Evolutionary conservation across 2,888 invertebrate genomes (phyloP).

Genomic region (Lasioglossum malachurum): DNA sequence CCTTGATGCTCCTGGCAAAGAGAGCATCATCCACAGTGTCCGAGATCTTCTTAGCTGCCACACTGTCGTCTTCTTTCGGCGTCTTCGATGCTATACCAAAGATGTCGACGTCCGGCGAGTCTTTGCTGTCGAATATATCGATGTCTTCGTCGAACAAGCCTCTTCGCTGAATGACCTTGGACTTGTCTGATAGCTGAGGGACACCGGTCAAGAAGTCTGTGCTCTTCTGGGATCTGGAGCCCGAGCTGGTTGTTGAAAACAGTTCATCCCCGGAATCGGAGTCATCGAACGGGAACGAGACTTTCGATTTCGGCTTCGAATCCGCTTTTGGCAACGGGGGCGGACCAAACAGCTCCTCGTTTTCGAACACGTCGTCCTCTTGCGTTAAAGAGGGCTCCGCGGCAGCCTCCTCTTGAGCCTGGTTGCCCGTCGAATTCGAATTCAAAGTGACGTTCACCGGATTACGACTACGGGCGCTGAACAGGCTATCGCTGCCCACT

Average conservation of each 20-base stretch:
- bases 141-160: constrained; percentile 78
- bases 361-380: constrained; percentile 75
- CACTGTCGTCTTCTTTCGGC: not conserved
- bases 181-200: constrained; percentile 67
- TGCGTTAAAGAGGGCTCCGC: constrained; percentile 36
- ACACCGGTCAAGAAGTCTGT: constrained; percentile 70
- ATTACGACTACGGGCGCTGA: constrained; percentile 61
- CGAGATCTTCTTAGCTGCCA: not conserved
- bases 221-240: constrained; percentile 78
- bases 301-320: constrained; percentile 76
- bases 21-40: constrained; percentile 19
- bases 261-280: constrained; percentile 82
- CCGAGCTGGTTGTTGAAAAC: constrained; percentile 79
- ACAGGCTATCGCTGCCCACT: constrained; percentile 76
- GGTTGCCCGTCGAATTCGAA: constrained; percentile 42
- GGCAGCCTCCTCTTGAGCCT: constrained; percentile 31
- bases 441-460: constrained; percentile 48
- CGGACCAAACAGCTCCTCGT: constrained; percentile 80
- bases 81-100: constrained; percentile 66
- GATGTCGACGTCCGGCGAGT: constrained; percentile 77
- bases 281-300: constrained; percentile 80
- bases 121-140: constrained; percentile 70
- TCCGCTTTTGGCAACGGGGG: constrained; percentile 81
- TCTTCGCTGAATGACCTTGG: constrained; percentile 61
- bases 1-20: constrained; percentile 19